These are phyloP conservation scores for Osedax fenrisi DNA, from an alignment of 2,888 invertebrate species.

Conservation along the genomic window DNA sequence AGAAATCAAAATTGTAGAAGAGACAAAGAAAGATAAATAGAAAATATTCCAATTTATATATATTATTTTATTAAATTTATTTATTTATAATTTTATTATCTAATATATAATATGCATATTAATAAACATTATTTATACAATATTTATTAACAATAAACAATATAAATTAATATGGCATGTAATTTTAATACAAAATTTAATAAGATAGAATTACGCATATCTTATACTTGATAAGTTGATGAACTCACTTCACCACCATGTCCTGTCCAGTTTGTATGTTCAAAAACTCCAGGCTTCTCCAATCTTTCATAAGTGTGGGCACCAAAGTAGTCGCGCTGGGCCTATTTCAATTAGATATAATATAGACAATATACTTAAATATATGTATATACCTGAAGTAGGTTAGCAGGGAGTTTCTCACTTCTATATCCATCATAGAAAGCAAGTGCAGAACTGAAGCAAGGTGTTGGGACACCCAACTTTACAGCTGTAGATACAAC, in stretches of 20 bases:
- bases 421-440: conserved; percentile 93
- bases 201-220: too few species aligned
- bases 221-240: conserved; percentile 46
- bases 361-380: background rate
- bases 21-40: too few species aligned
- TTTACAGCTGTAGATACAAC: conserved; percentile 61
- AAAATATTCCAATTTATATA: too few species aligned
- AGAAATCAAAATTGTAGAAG: too few species aligned
- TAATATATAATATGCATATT: too few species aligned
- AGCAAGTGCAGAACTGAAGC: conserved; percentile 78
- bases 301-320: conserved; percentile 93
- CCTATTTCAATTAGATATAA: conserved; percentile 51
- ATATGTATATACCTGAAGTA: conserved; percentile 65
- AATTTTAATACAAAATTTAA: too few species aligned
- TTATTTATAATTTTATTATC: too few species aligned
- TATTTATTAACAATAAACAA: too few species aligned
- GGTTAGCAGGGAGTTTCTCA: conserved; percentile 75
- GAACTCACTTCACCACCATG: conserved; percentile 59
- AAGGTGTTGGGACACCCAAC: conserved; percentile 83
- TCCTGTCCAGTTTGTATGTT: conserved; percentile 99
- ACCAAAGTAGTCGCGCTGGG: conserved; percentile 94
- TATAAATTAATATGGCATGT: too few species aligned
- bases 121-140: too few species aligned
- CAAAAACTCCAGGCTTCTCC: conserved; percentile 69
- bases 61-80: too few species aligned